A percentile compares a stretch with the other conserved stretches of the same genome.
Conservation (phyloP, 2,888 invertebrate genomes). For the Tiliacea aurago region DNA sequence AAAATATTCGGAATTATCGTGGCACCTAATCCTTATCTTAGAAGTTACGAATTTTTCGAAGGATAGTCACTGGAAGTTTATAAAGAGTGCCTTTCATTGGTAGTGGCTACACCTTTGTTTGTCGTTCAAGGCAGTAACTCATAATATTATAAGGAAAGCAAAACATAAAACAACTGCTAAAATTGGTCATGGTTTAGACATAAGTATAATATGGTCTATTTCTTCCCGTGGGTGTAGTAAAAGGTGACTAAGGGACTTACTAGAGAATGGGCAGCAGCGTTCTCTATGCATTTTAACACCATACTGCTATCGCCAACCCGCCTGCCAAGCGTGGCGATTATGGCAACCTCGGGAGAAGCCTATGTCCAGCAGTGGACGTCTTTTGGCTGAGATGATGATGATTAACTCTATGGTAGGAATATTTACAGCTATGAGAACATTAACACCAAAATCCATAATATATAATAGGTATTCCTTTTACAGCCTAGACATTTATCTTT, state of each 20-base stretch:
- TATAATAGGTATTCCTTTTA: background rate
- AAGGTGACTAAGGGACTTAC: too few relatives aligned
- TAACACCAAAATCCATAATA: background rate
- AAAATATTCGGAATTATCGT: slow-evolving; percentile 7
- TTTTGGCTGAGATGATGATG: too few relatives aligned
- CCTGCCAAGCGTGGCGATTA: too few relatives aligned
- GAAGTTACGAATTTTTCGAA: background rate
- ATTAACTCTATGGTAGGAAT: too few relatives aligned
- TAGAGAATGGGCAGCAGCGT: too few relatives aligned
- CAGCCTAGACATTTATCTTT: background rate
- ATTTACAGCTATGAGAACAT: background rate
- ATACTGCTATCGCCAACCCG: too few relatives aligned
- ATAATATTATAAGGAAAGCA: background rate
- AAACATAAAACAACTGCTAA: background rate
- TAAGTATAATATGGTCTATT: too few relatives aligned
- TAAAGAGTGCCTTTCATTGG: background rate
- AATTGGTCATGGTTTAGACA: background rate
- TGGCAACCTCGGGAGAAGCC: too few relatives aligned
- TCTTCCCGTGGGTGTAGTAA: too few relatives aligned
- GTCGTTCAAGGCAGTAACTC: background rate
- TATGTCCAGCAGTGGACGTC: too few relatives aligned
- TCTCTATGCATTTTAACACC: too few relatives aligned
- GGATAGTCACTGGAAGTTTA: too few relatives aligned
- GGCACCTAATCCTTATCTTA: background rate
- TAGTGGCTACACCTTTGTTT: background rate